Evolutionary conservation across 1,140 invertebrate species (phyloP).

Genomic region (Lamellibrachia luymesi): DNA sequence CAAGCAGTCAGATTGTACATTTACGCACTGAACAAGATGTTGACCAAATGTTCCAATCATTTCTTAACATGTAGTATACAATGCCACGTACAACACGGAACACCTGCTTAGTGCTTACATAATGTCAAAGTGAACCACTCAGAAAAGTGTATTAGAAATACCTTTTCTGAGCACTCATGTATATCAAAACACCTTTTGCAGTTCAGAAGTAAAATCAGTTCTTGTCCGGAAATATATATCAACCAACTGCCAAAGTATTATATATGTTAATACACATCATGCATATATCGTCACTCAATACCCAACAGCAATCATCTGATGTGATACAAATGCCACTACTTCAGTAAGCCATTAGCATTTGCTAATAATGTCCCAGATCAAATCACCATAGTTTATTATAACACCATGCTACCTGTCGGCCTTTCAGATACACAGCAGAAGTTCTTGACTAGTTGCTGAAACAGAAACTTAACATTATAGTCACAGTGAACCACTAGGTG

Average conservation of each 20-base stretch:
- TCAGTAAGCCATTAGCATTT: background rate
- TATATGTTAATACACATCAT: background rate
- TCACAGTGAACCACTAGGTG: background rate
- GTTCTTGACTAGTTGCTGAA: background rate
- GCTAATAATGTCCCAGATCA: background rate
- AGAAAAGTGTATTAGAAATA: too few species aligned
- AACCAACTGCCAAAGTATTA: background rate
- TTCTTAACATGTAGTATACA: background rate
- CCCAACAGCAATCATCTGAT: background rate
- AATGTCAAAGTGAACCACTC: too few species aligned
- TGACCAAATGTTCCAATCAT: background rate
- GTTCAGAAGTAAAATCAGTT: too few species aligned
- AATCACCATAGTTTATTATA: background rate
- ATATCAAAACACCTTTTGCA: too few species aligned
- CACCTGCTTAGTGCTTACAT: too few species aligned
- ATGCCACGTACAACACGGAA: background rate
- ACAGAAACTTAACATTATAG: background rate
- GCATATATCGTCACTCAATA: background rate
- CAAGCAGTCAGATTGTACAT: background rate
- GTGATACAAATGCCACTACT: background rate
- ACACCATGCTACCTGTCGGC: constrained; percentile 2
- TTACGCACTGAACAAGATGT: background rate
- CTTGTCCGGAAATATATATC: background rate
- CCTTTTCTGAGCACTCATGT: too few species aligned
- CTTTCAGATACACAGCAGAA: background rate